phyloP scores from a whole-genome alignment of 2,888 invertebrate genomes.

The Catocala fraxini region DNA sequence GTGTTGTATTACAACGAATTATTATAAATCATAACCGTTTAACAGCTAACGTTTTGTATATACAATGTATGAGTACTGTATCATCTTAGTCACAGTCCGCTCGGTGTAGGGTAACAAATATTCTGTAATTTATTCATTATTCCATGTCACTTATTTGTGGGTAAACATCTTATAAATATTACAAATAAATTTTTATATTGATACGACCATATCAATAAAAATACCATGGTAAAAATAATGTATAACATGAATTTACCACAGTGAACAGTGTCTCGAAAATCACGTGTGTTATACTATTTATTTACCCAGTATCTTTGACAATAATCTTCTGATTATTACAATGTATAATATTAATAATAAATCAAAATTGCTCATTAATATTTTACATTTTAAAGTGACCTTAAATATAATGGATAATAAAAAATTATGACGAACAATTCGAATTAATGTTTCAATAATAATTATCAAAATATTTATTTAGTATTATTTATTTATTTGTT shows the following conservation, averaged over 20 bases:
- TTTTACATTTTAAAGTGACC: conserved; percentile 60
- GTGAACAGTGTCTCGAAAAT: conserved; percentile 17
- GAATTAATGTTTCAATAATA: conserved; percentile 31
- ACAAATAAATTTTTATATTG: conserved; percentile 4
- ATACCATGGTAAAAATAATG: not conserved
- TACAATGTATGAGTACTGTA: conserved; percentile 56
- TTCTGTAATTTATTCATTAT: conserved; percentile 45
- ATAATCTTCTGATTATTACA: conserved; percentile 43
- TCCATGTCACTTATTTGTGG: conserved; percentile 36
- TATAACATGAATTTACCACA: conserved; percentile 7
- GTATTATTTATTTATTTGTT: conserved; percentile 42
- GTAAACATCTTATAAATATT: conserved; percentile 26
- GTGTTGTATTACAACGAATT: conserved; percentile 81
- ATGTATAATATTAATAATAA: conserved; percentile 36
- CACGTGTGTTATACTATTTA: conserved; percentile 29
- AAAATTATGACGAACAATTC: conserved; percentile 40
- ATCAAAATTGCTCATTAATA: conserved; percentile 63
- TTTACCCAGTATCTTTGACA: conserved; percentile 41
- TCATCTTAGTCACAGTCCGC: conserved; percentile 58
- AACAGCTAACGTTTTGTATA: conserved; percentile 64
- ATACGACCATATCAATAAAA: conserved; percentile 15
- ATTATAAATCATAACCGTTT: conserved; percentile 63
- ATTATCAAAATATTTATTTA: conserved; percentile 39
- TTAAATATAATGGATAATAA: conserved; percentile 51
- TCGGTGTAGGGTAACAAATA: conserved; percentile 55